phyloP scores from a whole-genome alignment of 1,140 invertebrate genomes.

The Tribolium madens region DNA sequence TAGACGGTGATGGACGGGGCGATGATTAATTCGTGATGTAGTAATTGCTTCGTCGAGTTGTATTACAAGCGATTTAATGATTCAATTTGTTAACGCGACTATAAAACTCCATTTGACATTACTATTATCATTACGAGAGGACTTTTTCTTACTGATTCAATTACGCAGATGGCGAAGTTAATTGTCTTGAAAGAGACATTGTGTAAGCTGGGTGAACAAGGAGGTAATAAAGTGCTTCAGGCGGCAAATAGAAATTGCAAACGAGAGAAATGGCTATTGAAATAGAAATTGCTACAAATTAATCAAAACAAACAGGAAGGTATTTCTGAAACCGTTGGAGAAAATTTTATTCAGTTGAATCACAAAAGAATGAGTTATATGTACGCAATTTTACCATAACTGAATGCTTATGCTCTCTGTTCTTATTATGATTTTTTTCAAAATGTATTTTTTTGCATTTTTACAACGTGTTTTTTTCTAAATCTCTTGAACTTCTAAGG shows the following conservation, averaged over 20 bases:
- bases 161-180: slow-evolving; percentile 11
- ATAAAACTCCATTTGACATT: slow-evolving; percentile 29
- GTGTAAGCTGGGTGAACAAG: background rate
- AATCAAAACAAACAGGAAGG: background rate
- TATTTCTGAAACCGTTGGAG: too few species aligned
- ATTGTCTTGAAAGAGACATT: slow-evolving; percentile 27
- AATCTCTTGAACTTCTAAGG: too few species aligned
- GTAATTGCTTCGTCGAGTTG: slow-evolving; percentile 29
- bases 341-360: too few species aligned
- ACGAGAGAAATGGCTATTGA: background rate
- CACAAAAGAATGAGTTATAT: too few species aligned
- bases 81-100: slow-evolving; percentile 28
- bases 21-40: slow-evolving; percentile 37
- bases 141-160: slow-evolving; percentile 1
- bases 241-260: background rate
- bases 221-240: background rate
- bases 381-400: too few species aligned
- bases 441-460: too few species aligned
- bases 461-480: too few species aligned
- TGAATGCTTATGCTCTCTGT: too few species aligned
- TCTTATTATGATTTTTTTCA: too few species aligned
- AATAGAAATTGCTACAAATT: background rate
- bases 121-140: slow-evolving; percentile 11
- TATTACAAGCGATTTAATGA: slow-evolving; percentile 36
- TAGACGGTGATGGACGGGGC: slow-evolving; percentile 15